phyloP scores from a whole-genome alignment of 2,797 vertebrate species.

The Kryptopterus vitreolus region DNA sequence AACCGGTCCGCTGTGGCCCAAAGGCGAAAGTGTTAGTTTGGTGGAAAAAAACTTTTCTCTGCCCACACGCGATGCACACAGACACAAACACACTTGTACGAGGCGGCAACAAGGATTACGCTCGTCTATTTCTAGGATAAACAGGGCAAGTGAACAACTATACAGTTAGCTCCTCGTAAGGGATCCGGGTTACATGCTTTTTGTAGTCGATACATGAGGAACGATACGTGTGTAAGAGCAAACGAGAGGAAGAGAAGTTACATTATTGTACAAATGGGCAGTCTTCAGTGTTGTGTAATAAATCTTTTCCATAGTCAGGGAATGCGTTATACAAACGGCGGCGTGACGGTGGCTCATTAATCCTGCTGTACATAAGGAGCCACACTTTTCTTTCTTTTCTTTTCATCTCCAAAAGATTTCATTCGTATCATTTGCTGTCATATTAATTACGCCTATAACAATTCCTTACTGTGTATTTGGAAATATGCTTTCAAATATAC shows the following conservation, averaged over 20 bases:
- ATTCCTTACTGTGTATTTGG: neutral
- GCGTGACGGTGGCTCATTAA: neutral
- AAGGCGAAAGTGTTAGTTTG: slow-evolving; percentile 11
- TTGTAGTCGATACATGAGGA: slow-evolving; percentile 28
- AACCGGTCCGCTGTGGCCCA: slow-evolving; percentile 21
- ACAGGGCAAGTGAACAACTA: slow-evolving; percentile 39
- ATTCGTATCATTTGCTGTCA: slow-evolving; percentile 1
- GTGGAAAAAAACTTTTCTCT: slow-evolving; percentile 24
- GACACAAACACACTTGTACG: slow-evolving; percentile 21
- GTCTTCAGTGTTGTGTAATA: neutral
- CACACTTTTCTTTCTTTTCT: neutral
- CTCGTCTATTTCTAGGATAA: slow-evolving; percentile 39
- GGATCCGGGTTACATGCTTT: slow-evolving; percentile 34
- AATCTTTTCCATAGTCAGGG: neutral
- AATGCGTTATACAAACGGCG: neutral
- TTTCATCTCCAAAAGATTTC: neutral
- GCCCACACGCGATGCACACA: slow-evolving; percentile 15
- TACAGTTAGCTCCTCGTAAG: slow-evolving; percentile 14
- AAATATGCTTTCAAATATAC: slow-evolving; percentile 26
- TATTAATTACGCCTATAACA: neutral
- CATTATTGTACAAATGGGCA: slow-evolving; percentile 18
- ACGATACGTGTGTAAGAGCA: neutral
- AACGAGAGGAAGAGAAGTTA: neutral
- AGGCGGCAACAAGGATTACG: slow-evolving; percentile 22
- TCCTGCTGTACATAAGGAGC: neutral